Conservation (phyloP, 2,888 invertebrate species). For the Thyatira batis region DNA sequence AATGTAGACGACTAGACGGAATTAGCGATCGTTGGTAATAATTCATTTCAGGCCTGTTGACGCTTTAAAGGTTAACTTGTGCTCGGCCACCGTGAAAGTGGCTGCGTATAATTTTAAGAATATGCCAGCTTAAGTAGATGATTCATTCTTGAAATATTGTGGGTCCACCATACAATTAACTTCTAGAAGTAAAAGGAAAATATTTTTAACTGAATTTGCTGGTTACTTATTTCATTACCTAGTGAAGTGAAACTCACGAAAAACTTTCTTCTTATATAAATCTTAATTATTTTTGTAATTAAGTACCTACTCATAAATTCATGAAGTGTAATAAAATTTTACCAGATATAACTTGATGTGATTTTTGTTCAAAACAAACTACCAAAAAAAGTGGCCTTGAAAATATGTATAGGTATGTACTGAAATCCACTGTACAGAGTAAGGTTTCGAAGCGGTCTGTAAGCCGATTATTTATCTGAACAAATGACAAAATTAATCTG, state of each 20-base stretch:
- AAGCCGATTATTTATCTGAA: constrained; percentile 56
- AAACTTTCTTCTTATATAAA: too few species aligned
- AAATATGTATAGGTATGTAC: background rate
- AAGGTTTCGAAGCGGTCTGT: constrained; percentile 36
- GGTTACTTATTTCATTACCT: too few species aligned
- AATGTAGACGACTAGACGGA: constrained; percentile 26
- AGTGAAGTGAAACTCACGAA: too few species aligned
- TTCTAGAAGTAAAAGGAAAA: background rate
- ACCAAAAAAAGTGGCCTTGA: background rate
- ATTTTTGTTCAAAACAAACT: too few species aligned
- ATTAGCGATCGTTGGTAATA: constrained; percentile 60
- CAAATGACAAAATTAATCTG: constrained; percentile 57
- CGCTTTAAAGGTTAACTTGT: constrained; percentile 45
- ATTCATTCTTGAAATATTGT: constrained; percentile 36
- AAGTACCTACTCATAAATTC: too few species aligned
- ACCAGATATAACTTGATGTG: too few species aligned
- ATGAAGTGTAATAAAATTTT: too few species aligned
- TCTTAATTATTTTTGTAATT: too few species aligned
- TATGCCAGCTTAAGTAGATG: constrained; percentile 49
- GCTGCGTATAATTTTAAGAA: constrained; percentile 66
- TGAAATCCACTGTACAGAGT: constrained; percentile 28
- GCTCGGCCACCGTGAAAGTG: constrained; percentile 71
- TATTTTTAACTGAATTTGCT: background rate
- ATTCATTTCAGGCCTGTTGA: constrained; percentile 64
- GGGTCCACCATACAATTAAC: background rate